phyloP scores from a whole-genome alignment of 2,113 vertebrate genomes.

The Podarcis muralis region DNA sequence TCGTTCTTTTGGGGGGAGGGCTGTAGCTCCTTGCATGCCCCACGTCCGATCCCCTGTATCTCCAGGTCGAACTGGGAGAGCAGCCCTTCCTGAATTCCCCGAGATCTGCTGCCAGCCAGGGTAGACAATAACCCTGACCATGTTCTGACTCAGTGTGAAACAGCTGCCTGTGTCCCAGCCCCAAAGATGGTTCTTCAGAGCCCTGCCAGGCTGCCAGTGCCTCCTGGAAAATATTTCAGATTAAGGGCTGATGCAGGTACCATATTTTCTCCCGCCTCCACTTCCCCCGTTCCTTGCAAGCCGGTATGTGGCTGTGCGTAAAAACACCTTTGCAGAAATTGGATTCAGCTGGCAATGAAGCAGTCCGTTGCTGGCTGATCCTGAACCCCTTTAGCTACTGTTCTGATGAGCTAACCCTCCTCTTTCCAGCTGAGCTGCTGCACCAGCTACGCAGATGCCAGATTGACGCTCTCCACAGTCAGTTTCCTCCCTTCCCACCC shows the following conservation, averaged over 20 bases:
- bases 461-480: not conserved
- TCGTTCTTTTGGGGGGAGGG: too few species aligned
- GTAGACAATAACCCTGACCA: too few species aligned
- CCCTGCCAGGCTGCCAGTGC: not conserved
- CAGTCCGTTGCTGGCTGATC: not conserved
- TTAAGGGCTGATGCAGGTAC: not conserved
- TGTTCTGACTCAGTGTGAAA: too few species aligned
- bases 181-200: not conserved
- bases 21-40: too few species aligned
- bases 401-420: not conserved
- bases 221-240: not conserved
- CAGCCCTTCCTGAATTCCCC: too few species aligned
- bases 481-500: not conserved
- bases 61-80: too few species aligned
- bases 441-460: not conserved
- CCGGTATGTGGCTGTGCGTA: rapidly evolving
- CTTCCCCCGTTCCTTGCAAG: not conserved
- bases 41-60: too few species aligned
- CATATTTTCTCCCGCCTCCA: not conserved
- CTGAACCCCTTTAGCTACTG: not conserved
- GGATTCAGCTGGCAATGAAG: not conserved
- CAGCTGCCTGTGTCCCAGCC: not conserved
- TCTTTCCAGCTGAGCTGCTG: not conserved
- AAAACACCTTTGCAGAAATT: not conserved
- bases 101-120: too few species aligned